Base-by-base conservation (phyloP, 2,113 vertebrate genomes). In the Charadrius vociferus region DNA sequence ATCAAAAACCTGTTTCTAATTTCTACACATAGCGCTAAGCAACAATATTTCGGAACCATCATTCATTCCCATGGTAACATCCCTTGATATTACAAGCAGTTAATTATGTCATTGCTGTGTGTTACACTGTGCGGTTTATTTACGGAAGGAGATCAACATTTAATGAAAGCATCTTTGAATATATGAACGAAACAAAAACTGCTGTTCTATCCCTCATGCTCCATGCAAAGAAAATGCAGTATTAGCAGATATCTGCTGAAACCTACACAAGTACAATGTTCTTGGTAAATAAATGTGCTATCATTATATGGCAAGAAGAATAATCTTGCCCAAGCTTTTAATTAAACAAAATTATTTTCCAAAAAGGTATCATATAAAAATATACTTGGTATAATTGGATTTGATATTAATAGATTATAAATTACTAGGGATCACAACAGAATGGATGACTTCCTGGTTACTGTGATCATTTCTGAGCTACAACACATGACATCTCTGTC, bases 51-150 rank as follows among this genome's bases (percentile, higher is more conserved):
- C 14, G 9, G 55, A 90, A 45, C 55, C 82, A 92, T 80, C 85
- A 81, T 89, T 96, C 91, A 97, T 97, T 93, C 82, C 96, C 91
- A 97, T 96, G 85, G 97, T 92, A 97, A 97, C 97, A 93, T 73
- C 47, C 58, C 43, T 65, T 3, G 39, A 92, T 88, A 94, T 81
- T 94, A 92, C 86, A 95, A 89, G 88, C 72, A 81, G 94, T 93
- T 96, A 96, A 97, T 97, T 92, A 93, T 95, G 80, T 82, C 3
- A 6, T 81, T 95, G 92, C 90, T 52, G 62, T 83, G 88, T 90
- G 94, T 81, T 85, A 71, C 53, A 70, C 41, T 43, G 45, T 77
- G 52, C n/a, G 68, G 39, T 78, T 94, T 93, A 84, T 93, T 96
- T 94, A 95, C 14, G 13, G 84, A 86, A 87, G 53, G 52, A 86